Base-by-base conservation (phyloP, 23 tunicate genomes). In the Trididemnum nubilum region DNA sequence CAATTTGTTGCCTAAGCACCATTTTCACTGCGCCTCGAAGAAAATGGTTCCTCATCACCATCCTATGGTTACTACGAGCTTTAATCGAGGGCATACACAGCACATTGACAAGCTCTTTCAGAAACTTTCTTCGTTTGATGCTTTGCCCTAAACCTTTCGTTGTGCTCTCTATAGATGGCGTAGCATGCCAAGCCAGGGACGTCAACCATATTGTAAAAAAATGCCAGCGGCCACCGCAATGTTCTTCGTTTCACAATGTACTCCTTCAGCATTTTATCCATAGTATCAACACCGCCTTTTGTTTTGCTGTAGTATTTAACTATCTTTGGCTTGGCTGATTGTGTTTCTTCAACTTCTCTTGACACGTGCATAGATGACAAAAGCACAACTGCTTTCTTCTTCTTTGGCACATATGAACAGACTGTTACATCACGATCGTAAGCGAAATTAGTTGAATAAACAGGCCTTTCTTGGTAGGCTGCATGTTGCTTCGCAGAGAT, bases 111-210 rank as follows among this genome's bases (percentile, higher is more conserved):
- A n/a, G n/a, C n/a, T n/a, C n/a, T n/a, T n/a, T n/a, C n/a, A n/a
- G n/a, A n/a, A n/a, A n/a, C n/a, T 12, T 49, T 49, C 12, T 49
- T 49, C 18, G 12, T 49, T 12, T 49, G 12, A 18, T 9, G 12
- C 57, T 18, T 49, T 18, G 12, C 18, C 18, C 57, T 49, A 49
- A 49, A 49, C 57, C 57, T 49, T 49, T 9, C 18, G 57, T 49
- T 49, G 57, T 49, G 57, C 18, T 49, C 12, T 49, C 57, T 49
- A 49, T 49, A 49, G n/a, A n/a, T n/a, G n/a, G n/a, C n/a, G n/a
- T n/a, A n/a, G n/a, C n/a, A n/a, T n/a, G n/a, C n/a, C n/a, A 49
- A 49, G 57, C 57, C 57, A 49, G 57, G 12, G 57, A 49, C 57
- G 18, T 49, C 57, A 49, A 49, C 18, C 57, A 49, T 49, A 49